Base-by-base conservation (phyloP, 2,113 vertebrate genomes). In the Lichenostomus cassidix region DNA sequence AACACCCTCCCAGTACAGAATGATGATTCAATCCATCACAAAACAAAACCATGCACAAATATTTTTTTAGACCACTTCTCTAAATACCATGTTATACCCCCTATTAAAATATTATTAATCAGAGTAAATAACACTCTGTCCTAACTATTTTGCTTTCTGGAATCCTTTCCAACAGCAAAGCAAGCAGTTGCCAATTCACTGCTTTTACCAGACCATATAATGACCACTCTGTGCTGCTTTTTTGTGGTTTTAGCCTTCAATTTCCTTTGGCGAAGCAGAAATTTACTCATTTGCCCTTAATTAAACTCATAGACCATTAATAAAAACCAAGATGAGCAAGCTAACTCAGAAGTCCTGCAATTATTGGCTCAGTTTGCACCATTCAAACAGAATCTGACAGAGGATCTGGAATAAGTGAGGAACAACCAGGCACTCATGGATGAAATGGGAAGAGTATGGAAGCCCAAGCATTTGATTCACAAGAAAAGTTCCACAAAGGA, bases 21-120 rank as follows among this genome's bases (percentile, higher is more conserved):
- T 12, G 0, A 5, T 3, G 6, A 83, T 31, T 44, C 41, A 20
- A 75, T 14, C 0, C 0, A 78, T 39, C 64, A 83, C 27, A 62
- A 64, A 87, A 49, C 9, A 42, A 59, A 76, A 58, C 21, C 9
- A 18, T 4, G 35, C 17, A 73, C n/a, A 77, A 73, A 41, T 50
- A 16, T 31, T 9, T 23, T 41, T 87, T 78, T 63, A 80, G 82
- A 39, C 19, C 27, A 44, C 37, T 76, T 41, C 12, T 78, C n/a
- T 64, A 42, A 41, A 47, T 86, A 75, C 24, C 52, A 15, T 31
- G 28, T 21, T 75, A 75, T 14, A 68, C 0, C 4, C 10, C 12
- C 42, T 65, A 58, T 47, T 77, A 92, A 91, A 83, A 37, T n/a
- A 56, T 17, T 67, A 86, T 41, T 86, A 35, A 52, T 47, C 33